Evolutionary conservation across 53 echinoderm and acorn worm genomes (phyloP), one percentile per base, ranked within the genome.

Genomic region (Paracentrotus lividus): DNA sequence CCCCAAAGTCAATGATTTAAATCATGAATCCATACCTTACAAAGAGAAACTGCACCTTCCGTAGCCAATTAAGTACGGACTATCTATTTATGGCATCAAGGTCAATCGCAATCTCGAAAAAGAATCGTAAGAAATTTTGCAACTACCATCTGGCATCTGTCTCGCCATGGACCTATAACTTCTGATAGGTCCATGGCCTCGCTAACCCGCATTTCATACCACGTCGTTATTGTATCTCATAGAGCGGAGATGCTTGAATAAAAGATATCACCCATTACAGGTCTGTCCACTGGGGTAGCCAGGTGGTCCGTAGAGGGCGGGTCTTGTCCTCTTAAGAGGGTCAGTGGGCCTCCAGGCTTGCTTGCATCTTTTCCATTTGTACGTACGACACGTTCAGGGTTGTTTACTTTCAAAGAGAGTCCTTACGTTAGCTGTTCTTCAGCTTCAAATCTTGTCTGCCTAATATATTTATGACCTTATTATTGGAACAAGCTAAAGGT

Each of bases 181-280:
- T n/a, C n/a, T n/a, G n/a, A n/a, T n/a, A n/a, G n/a, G n/a, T n/a
- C n/a, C n/a, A n/a, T n/a, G n/a, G n/a, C n/a, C n/a, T 69, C 14
- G 78, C 44, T 78, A 45, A n/a, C 44, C 78, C 78, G 45, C 47
- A 78, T n/a, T 78, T 78, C 78, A 10, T n/a, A 78, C 78, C 78
- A 78, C 78, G 78, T 78, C 45, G 45, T 45, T 26, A 78, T 47
- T 78, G 78, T 78, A 78, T 78, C 78, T 78, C 12, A 44, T 24
- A 14, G 78, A 78, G 44, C 78, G 45, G 47, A 78, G 78, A 78
- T 78, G 78, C 47, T 78, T 78, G 78, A 78, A 78, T 78, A 78
- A 78, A 78, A 78, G 78, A 78, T 78, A 78, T 78, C 78, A 43
- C n/a, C 78, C n/a, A 78, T 78, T 78, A 78, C 47, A 78, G 78